Base-by-base conservation (phyloP, 2,113 vertebrate species). In the Rhipidura dahli region DNA sequence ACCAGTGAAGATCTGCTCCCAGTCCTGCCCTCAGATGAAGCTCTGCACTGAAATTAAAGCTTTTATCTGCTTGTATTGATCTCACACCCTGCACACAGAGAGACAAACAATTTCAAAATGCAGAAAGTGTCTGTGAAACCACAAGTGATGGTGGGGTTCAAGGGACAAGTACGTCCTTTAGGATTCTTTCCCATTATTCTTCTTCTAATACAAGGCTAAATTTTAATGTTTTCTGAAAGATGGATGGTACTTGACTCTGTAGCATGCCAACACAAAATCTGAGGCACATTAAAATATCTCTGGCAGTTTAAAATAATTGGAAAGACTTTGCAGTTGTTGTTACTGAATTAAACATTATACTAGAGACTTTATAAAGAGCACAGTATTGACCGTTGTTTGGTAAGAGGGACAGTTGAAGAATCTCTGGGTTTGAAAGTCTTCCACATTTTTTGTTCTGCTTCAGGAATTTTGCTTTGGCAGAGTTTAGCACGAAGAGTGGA, bases 381-480 rank as follows among this genome's bases (percentile, higher is more conserved):
- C n/a, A 57, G 37, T 35, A 87, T 81, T 79, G 94, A 87, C 64
- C 24, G 16, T 50, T 77, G 64, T 75, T 93, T 82, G 61, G 53
- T 96, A 65, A 95, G 80, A 84, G 40, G 86, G 87, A 92, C 80
- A 93, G 77, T 75, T 94, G 76, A 91, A 71, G 73, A 91, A 81
- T 90, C 37, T 71, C 72, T 82, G 71, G 76, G 42, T 88, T 95
- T 97, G 91, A 92, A 94, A 93, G 28, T 73, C 84, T 91, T 92
- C 77, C 73, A 91, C 39, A 15, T 77, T 60, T 95, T 96, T 97
- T 87, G 79, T 84, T 96, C 53, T 47, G 31, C 59, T 96, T 75
- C 53, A 90, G 79, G 94, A 95, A 88, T 95, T 80, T 77, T 88
- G 57, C 82, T 69, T 89, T 97, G 96, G 80, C 92, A 68, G 81